Percentiles rank a stretch among this genome's conserved stretches.
Evolutionary conservation across 2,797 vertebrate genomes (phyloP).

Genomic region (Takifugu ocellatus): DNA sequence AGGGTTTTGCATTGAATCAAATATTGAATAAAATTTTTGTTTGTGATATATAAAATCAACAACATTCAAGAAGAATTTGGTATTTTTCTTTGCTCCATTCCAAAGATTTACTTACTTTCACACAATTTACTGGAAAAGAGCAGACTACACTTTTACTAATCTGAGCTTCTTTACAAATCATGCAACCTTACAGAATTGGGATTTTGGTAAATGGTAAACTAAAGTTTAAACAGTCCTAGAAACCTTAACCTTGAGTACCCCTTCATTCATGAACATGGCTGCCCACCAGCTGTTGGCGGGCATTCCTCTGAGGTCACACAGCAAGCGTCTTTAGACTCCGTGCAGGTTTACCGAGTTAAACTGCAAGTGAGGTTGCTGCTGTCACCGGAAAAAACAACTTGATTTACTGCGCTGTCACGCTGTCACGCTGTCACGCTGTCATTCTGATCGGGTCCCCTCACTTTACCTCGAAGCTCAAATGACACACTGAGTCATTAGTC

Average conservation of each 20-base stretch:
- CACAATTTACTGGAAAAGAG: too few relatives aligned
- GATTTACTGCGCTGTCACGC: slow-evolving; percentile 47
- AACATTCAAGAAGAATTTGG: too few relatives aligned
- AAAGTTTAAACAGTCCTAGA: background rate
- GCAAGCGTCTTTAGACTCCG: slow-evolving; percentile 26
- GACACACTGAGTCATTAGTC: slow-evolving; percentile 2
- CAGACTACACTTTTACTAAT: too few relatives aligned
- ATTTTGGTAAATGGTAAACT: too few relatives aligned
- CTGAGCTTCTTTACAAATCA: too few relatives aligned
- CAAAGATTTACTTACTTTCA: too few relatives aligned
- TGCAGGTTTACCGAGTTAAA: slow-evolving; percentile 41
- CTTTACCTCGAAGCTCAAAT: slow-evolving; percentile 22
- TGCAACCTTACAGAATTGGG: too few relatives aligned
- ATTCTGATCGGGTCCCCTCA: slow-evolving; percentile 7
- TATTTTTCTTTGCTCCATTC: too few relatives aligned
- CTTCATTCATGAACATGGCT: slow-evolving; percentile 32
- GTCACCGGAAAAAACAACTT: slow-evolving; percentile 30
- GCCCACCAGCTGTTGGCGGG: slow-evolving; percentile 58
- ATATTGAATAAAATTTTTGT: too few relatives aligned
- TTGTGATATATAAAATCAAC: too few relatives aligned
- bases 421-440: slow-evolving; percentile 15
- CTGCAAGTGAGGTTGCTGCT: slow-evolving; percentile 29
- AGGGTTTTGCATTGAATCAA: too few relatives aligned
- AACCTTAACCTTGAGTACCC: slow-evolving; percentile 13
- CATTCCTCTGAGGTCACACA: slow-evolving; percentile 60